Conservation (phyloP, 1,140 invertebrate species). For the Philaenus spumarius region DNA sequence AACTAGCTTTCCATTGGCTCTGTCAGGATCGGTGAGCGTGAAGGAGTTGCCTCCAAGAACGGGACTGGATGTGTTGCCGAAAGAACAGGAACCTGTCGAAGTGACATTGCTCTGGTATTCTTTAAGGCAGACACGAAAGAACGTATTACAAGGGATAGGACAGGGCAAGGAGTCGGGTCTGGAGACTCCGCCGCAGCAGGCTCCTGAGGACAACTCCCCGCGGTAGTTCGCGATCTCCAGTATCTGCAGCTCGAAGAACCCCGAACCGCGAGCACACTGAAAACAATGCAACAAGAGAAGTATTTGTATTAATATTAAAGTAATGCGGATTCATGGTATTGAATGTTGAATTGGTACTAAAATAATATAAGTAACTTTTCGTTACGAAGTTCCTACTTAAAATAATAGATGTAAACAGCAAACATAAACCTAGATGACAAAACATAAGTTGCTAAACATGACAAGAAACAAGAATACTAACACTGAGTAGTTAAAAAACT, state of each 20-base stretch:
- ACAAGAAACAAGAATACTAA: no score
- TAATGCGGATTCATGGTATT: no score
- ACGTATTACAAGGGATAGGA: constrained; percentile 65
- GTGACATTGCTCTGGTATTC: constrained; percentile 83
- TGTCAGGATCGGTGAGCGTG: constrained; percentile 68
- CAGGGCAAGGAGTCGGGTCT: constrained; percentile 37
- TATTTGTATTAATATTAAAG: no score
- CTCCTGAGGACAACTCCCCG: constrained; percentile 68
- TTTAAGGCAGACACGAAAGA: constrained; percentile 83
- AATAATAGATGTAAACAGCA: no score
- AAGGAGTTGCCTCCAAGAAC: constrained; percentile 83
- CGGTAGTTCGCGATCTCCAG: constrained; percentile 81
- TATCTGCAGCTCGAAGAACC: constrained; percentile 87
- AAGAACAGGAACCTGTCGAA: constrained; percentile 76
- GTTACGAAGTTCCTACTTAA: no score
- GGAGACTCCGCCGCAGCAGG: constrained; percentile 66
- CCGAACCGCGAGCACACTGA: constrained; percentile 65
- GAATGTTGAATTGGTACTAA: no score
- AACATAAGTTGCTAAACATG: no score
- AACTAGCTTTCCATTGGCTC: constrained; percentile 57
- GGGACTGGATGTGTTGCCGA: constrained; percentile 77
- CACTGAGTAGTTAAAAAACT: no score
- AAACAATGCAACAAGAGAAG: no score
- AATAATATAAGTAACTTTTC: no score
- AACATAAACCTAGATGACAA: no score